Conservation (phyloP, 2,888 invertebrate species). For the Teleiodes luculella region DNA sequence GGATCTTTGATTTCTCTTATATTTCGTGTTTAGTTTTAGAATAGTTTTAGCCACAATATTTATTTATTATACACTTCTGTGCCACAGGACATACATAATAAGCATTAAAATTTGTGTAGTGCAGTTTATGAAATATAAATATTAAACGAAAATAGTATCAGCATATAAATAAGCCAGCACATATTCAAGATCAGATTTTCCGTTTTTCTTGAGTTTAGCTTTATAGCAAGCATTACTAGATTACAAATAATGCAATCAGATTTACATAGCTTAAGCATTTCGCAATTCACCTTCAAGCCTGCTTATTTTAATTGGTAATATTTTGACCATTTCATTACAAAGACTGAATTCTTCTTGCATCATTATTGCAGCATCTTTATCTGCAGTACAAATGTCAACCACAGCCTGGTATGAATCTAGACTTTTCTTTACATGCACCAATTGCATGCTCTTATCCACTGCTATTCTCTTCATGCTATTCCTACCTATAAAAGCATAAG, state of each 20-base stretch:
- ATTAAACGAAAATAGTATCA: too few species aligned
- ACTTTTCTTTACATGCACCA: slow-evolving; percentile 83
- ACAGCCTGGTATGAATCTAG: slow-evolving; percentile 83
- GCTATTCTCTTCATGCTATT: slow-evolving; percentile 88
- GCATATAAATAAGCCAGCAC: too few species aligned
- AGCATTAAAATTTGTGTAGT: too few species aligned
- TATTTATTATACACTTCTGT: too few species aligned
- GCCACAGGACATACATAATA: too few species aligned
- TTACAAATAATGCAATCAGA: too few species aligned
- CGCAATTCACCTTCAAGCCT: slow-evolving; percentile 68
- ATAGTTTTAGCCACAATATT: too few species aligned
- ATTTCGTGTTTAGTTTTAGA: too few species aligned
- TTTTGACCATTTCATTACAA: slow-evolving; percentile 89
- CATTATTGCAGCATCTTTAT: slow-evolving; percentile 81
- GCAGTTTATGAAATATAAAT: too few species aligned
- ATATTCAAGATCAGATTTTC: too few species aligned
- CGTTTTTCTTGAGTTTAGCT: too few species aligned
- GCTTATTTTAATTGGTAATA: slow-evolving; percentile 87
- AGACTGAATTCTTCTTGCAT: slow-evolving; percentile 86
- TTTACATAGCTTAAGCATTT: slow-evolving; percentile 22
- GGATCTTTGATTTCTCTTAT: neutral
- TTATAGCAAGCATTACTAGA: too few species aligned
- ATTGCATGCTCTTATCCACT: slow-evolving; percentile 80
- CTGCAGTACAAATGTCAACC: slow-evolving; percentile 85
- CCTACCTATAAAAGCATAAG: slow-evolving; percentile 87